phyloP scores from a whole-genome alignment of 2,888 invertebrate species.

The Agriopis aurantiaria region DNA sequence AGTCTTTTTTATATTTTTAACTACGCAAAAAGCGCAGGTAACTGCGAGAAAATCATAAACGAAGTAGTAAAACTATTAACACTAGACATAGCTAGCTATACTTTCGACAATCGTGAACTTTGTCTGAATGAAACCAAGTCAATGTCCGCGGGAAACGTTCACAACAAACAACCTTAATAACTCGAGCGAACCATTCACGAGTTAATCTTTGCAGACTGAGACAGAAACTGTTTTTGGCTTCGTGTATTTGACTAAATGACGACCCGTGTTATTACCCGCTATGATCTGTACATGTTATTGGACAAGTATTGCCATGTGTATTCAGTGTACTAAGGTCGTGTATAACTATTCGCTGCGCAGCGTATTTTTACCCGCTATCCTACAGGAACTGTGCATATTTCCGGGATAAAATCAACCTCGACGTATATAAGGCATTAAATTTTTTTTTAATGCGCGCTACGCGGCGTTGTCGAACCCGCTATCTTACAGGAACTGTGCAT shows the following conservation, averaged over 20 bases:
- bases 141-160: conserved; percentile 67
- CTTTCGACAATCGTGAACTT: conserved; percentile 47
- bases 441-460: too few species aligned
- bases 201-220: conserved; percentile 56
- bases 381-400: too few species aligned
- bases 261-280: background rate
- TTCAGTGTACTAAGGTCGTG: too few species aligned
- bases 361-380: too few species aligned
- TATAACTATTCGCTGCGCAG: too few species aligned
- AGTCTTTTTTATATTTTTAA: too few species aligned
- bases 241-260: background rate
- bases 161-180: conserved; percentile 65
- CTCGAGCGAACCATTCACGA: conserved; percentile 68
- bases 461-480: too few species aligned
- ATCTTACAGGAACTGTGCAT: too few species aligned
- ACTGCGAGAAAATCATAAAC: background rate
- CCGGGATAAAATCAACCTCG: too few species aligned
- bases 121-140: conserved; percentile 73
- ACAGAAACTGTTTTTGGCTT: conserved; percentile 30
- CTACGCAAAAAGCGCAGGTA: background rate
- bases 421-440: too few species aligned
- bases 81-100: conserved; percentile 2
- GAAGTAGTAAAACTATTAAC: conserved; percentile 3
- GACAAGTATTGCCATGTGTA: too few species aligned
- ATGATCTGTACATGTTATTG: background rate